phyloP scores from a whole-genome alignment of 2,888 invertebrate genomes.

The Zonitis immaculata region DNA sequence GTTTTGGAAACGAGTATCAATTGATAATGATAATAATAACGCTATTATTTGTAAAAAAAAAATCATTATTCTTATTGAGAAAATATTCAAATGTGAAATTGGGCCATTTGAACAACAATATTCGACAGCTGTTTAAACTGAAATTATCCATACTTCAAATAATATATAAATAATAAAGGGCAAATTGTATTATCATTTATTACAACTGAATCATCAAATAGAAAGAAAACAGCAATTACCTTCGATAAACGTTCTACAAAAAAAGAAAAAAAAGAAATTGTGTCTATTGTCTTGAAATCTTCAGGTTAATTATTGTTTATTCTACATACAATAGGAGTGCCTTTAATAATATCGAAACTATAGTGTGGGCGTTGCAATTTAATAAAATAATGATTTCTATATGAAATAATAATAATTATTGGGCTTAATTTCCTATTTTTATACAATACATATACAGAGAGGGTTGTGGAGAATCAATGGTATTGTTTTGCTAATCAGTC shows the following conservation, averaged over 20 bases:
- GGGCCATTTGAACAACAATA: not conserved
- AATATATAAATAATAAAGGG: constrained; percentile 2
- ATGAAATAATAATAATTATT: too few species aligned
- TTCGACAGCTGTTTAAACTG: constrained; percentile 2
- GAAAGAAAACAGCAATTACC: not conserved
- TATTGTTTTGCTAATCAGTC: not conserved
- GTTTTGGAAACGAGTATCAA: too few species aligned
- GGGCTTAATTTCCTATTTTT: too few species aligned
- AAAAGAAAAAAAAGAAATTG: too few species aligned
- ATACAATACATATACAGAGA: too few species aligned
- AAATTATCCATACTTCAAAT: not conserved
- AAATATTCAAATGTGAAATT: not conserved
- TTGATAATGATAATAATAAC: too few species aligned
- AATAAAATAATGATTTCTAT: constrained; percentile 5
- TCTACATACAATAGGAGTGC: constrained; percentile 8
- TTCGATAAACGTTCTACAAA: not conserved
- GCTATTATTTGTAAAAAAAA: too few species aligned
- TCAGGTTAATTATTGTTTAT: not conserved
- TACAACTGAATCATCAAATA: too few species aligned
- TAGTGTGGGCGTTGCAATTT: constrained; percentile 11
- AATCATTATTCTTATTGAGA: not conserved
- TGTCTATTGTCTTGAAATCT: not conserved
- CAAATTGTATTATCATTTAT: not conserved
- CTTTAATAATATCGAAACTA: constrained; percentile 5
- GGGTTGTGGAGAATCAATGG: not conserved